Percentiles rank a stretch among this genome's conserved stretches.
Evolutionary conservation across 2,113 vertebrate species (phyloP).

Genomic region (Vidua macroura): DNA sequence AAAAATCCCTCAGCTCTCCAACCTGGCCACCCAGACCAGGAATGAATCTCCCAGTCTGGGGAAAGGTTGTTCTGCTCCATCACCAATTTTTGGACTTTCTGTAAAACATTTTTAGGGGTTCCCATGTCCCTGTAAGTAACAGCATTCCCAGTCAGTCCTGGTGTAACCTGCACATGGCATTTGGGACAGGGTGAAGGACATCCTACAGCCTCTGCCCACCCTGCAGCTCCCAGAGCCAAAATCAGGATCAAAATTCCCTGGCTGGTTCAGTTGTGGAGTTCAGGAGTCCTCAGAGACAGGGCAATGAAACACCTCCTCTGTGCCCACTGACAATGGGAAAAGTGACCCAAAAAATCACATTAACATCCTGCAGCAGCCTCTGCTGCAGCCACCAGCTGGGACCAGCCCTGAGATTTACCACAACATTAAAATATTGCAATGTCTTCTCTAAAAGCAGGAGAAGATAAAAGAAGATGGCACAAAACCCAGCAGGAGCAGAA

Average conservation of each 20-base stretch:
- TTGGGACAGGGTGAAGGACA: not conserved
- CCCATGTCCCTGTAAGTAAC: not conserved
- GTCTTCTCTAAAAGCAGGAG: not conserved
- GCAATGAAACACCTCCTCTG: not conserved
- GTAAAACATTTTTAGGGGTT: not conserved
- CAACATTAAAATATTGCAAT: accelerated
- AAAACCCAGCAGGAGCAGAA: not conserved
- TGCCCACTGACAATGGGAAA: not conserved
- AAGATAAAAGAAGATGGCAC: not conserved
- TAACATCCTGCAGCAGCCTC: not conserved
- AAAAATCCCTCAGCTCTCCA: not conserved
- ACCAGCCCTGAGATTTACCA: not conserved
- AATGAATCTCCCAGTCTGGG: not conserved
- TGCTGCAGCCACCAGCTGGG: not conserved
- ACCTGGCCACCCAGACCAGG: not conserved
- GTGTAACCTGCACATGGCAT: not conserved
- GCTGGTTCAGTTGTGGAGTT: not conserved
- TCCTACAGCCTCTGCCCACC: not conserved
- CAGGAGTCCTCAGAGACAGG: not conserved
- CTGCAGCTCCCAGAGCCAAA: not conserved
- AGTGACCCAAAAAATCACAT: not conserved
- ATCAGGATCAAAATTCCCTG: not conserved
- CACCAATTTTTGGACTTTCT: not conserved
- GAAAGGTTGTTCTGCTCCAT: not conserved
- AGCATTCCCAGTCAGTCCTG: not conserved